Evolutionary conservation across 2,797 vertebrate species (phyloP).

Genomic region (Mergus octosetaceus): DNA sequence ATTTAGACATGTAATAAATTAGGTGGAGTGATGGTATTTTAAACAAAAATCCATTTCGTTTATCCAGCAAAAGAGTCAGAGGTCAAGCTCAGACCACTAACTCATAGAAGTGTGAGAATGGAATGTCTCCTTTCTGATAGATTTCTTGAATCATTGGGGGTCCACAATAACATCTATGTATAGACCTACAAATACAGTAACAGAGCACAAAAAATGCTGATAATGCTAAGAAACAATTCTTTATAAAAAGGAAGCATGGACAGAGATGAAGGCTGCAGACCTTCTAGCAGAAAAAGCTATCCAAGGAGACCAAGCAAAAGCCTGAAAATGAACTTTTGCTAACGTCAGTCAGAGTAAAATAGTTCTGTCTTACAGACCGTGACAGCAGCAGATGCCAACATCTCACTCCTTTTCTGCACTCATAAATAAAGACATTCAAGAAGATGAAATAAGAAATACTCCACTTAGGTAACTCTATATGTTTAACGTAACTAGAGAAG

Average conservation of each 20-base stretch:
- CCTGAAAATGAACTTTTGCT: neutral
- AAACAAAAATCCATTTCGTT: neutral
- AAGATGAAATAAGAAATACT: neutral
- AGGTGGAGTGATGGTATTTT: neutral
- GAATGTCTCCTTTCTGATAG: neutral
- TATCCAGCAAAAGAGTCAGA: neutral
- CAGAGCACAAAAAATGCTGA: neutral
- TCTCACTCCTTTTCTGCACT: neutral
- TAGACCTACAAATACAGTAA: neutral
- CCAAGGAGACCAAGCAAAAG: neutral
- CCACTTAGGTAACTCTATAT: neutral
- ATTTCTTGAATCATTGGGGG: neutral
- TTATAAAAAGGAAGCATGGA: neutral
- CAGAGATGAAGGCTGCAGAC: neutral
- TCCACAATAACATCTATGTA: neutral
- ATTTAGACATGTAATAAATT: neutral
- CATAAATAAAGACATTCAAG: constrained; percentile 11
- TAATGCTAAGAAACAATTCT: neutral
- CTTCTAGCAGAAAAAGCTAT: neutral
- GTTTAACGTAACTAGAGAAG: neutral
- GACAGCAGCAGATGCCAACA: neutral
- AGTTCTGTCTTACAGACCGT: neutral
- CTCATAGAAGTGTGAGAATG: neutral
- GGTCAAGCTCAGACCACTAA: neutral
- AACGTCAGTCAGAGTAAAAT: neutral